Evolutionary conservation across 1,140 invertebrate species (phyloP).

Genomic region (Apis florea): DNA sequence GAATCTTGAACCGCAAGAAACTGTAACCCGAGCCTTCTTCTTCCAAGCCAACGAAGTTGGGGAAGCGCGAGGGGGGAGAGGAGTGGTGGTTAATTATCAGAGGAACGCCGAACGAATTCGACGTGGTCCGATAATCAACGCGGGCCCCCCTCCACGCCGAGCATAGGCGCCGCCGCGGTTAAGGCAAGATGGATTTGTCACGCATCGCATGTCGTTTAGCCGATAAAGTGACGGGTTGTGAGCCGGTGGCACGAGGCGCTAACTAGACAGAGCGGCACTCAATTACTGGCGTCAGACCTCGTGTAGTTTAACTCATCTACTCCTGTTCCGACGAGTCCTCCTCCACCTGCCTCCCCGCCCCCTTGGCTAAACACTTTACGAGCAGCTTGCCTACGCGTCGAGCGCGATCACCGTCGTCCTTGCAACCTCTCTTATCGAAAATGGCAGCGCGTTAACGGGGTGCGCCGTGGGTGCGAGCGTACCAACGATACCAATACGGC

Average conservation of each 20-base stretch:
- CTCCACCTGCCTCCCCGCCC: slow-evolving; percentile 72
- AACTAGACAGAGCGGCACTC: slow-evolving; percentile 80
- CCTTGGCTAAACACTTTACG: slow-evolving; percentile 80
- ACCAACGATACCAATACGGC: slow-evolving; percentile 37
- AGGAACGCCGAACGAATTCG: no score
- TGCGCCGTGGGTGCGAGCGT: slow-evolving; percentile 45
- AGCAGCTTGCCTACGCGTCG: slow-evolving; percentile 79
- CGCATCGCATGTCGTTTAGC: slow-evolving; percentile 76
- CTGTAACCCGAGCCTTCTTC: no score
- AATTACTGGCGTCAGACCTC: slow-evolving; percentile 81
- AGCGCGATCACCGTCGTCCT: slow-evolving; percentile 77
- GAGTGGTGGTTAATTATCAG: no score
- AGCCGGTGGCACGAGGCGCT: slow-evolving; percentile 67
- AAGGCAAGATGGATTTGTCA: slow-evolving; percentile 78
- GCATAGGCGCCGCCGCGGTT: slow-evolving; percentile 64
- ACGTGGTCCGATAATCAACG: slow-evolving; percentile 57
- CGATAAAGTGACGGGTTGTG: slow-evolving; percentile 77
- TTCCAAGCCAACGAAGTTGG: slow-evolving; percentile 36
- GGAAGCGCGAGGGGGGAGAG: slow-evolving; percentile 56
- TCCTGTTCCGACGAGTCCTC: slow-evolving; percentile 63
- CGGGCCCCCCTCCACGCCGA: background rate
- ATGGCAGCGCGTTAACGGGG: slow-evolving; percentile 78
- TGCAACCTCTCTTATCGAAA: slow-evolving; percentile 76
- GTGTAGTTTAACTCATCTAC: slow-evolving; percentile 77
- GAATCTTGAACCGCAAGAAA: no score